phyloP scores from a whole-genome alignment of 2,113 vertebrate species.

The Megaceryle torquata region DNA sequence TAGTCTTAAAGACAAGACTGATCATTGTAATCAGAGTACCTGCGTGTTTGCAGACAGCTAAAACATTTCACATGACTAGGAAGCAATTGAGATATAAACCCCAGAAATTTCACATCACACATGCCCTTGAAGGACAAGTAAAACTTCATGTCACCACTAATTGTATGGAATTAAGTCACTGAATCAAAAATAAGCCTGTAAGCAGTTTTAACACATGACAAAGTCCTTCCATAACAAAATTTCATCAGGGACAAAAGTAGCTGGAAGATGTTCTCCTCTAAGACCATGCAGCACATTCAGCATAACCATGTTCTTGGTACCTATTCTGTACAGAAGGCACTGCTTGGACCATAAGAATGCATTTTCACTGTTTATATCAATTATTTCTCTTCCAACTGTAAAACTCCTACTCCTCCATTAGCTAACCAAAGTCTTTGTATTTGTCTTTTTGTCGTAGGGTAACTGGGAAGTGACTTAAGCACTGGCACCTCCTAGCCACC shows the following conservation, averaged over 20 bases:
- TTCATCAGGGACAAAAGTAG: background rate
- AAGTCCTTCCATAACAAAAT: background rate
- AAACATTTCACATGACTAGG: background rate
- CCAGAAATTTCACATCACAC: background rate
- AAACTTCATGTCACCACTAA: background rate
- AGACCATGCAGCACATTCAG: background rate
- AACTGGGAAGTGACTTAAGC: background rate
- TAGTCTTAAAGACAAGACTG: background rate
- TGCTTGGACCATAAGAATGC: background rate
- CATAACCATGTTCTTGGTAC: background rate
- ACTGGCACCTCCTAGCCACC: background rate
- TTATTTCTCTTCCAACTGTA: background rate
- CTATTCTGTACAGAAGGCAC: background rate
- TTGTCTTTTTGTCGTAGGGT: background rate
- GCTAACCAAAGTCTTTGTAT: background rate
- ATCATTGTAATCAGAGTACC: background rate
- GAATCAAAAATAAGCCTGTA: background rate
- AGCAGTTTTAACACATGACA: background rate
- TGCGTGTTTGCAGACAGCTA: background rate
- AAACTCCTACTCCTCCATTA: background rate
- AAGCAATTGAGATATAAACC: background rate
- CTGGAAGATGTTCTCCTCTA: background rate
- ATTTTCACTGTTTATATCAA: background rate
- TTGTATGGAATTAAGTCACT: background rate
- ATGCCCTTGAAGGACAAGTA: background rate